These are phyloP conservation scores for Epizoanthus ramosus DNA, from an alignment of 92 coral and sea anemone genomes.

Conservation along the genomic window DNA sequence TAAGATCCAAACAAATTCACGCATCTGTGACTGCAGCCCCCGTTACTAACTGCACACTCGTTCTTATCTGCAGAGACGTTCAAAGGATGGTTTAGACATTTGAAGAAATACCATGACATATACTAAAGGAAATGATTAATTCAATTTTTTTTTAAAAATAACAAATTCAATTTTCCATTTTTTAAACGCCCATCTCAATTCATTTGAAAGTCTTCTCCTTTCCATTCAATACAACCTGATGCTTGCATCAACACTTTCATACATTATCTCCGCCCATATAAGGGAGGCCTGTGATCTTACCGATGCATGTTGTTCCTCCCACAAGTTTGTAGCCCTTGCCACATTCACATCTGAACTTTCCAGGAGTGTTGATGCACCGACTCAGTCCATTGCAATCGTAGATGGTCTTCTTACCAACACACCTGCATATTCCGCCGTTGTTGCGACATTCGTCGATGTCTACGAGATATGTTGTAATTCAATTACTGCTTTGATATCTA, in stretches of 20 bases:
- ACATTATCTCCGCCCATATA: no score
- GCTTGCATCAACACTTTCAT: no score
- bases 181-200: no score
- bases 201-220: no score
- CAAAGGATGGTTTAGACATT: no score
- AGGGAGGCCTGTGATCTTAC: neutral
- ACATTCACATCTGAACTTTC: conserved; percentile 2
- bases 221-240: no score
- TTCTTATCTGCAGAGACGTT: conserved; percentile 15
- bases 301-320: conserved; percentile 2
- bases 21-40: conserved; percentile 42
- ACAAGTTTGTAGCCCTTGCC: conserved; percentile 6
- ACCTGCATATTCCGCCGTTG: conserved; percentile 7
- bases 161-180: no score
- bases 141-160: no score
- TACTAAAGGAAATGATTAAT: no score
- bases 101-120: no score
- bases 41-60: conserved; percentile 25
- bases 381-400: conserved; percentile 4
- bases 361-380: conserved; percentile 7
- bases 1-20: conserved; percentile 19
- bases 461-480: no score
- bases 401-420: neutral
- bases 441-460: neutral
- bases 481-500: no score